These are phyloP conservation scores for Drosophila melanogaster DNA, from an alignment of 1,140 invertebrate species.

Conservation along the genomic window Release_6_plus_ISO1_MT NC_004354.4:6254001-6254500, in stretches of 20 bases:
- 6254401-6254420: conserved; percentile 21
- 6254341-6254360: not conserved
- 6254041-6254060: conserved; percentile 7
- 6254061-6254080: conserved; percentile 45
- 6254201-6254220: conserved; percentile 30
- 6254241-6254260: conserved; percentile 5
- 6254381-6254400: conserved; percentile 1
- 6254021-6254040: not conserved
- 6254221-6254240: conserved; percentile 32
- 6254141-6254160: conserved; percentile 38
- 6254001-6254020: not conserved
- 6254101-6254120: conserved; percentile 10
- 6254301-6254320: not conserved
- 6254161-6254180: conserved; percentile 69
- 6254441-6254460: conserved; percentile 70
- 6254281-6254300: not conserved
- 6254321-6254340: not conserved
- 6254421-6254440: conserved; percentile 78
- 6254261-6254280: not conserved
- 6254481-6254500: conserved; percentile 42
- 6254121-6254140: conserved; percentile 32
- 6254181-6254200: conserved; percentile 29
- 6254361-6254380: not conserved
- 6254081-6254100: conserved; percentile 21
- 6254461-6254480: conserved; percentile 69